Evolutionary conservation across 2,113 vertebrate species (phyloP).

Genomic region (Dasyornis broadbenti): DNA sequence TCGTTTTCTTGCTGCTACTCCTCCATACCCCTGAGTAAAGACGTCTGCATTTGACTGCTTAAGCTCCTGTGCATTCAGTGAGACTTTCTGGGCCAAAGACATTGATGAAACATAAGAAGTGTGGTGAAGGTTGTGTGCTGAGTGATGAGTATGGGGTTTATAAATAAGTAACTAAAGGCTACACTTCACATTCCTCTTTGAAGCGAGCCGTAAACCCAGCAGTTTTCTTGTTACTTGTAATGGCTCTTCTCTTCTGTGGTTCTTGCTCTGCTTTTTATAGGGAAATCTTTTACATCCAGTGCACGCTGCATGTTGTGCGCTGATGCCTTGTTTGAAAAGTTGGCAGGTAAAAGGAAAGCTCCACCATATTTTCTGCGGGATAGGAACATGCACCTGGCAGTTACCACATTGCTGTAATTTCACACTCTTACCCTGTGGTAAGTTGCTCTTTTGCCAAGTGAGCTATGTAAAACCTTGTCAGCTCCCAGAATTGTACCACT

Average conservation of each 20-base stretch:
- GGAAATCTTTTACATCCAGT: neutral
- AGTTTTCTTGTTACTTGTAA: neutral
- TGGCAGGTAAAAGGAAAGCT: constrained; percentile 23
- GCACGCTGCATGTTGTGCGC: rapidly evolving
- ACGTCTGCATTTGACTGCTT: neutral
- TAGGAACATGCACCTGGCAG: constrained; percentile 14
- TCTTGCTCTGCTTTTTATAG: rapidly evolving
- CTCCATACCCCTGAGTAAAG: neutral
- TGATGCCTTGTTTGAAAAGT: neutral
- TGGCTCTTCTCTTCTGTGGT: neutral
- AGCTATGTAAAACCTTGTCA: constrained; percentile 20
- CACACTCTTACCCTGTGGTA: neutral
- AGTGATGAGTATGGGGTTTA: neutral
- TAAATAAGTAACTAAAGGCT: neutral
- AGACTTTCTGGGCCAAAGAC: neutral
- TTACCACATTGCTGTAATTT: neutral
- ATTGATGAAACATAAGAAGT: neutral
- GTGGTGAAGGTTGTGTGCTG: neutral
- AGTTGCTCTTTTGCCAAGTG: constrained; percentile 40
- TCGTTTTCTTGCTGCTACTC: neutral
- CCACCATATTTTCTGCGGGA: neutral
- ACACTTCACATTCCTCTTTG: neutral
- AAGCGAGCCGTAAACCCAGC: neutral
- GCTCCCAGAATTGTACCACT: neutral
- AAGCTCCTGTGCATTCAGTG: neutral